Evolutionary conservation across 64 coral and sea anemone species (phyloP), one percentile per base, ranked within the genome.

Genomic region (Stichodactyla helianthus): DNA sequence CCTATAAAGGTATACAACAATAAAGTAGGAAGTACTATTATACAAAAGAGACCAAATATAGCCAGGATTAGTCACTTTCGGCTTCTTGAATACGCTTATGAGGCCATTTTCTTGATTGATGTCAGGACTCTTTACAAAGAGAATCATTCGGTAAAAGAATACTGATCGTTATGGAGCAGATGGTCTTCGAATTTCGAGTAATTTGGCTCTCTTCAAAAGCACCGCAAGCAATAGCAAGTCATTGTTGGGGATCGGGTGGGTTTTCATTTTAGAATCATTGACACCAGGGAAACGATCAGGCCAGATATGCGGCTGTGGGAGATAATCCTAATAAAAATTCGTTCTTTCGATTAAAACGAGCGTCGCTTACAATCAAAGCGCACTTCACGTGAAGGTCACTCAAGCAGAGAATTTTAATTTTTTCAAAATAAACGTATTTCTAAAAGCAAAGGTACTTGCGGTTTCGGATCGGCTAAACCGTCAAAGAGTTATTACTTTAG

Each of bases 181-280:
- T 74, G 68, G n/a, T 74, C 68, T 74, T 74, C 25, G 27, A 74
- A 74, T 74, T 74, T 74, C 10, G 68, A 74, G 68, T 74, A 74
- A 74, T 74, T 74, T 74, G 68, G 68, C 68, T 7, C 68, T 31
- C 68, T 74, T 74, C 68, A 74, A 74, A 74, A 31, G 68, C 26
- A 74, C 68, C 68, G 68, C 68, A 31, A 74, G 68, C 68, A 74
- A 74, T 74, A 74, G 25, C 35, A 74, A 74, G 22, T 74, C 25
- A 74, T 74, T 74, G 68, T 74, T 31, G 35, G 68, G 68, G 68
- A 74, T 74, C 68, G 68, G 68, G 68, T 74, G 68, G 68, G 68
- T 74, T 74, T 74, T 74, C 68, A 74, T 11, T 74, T 74, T 26
- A 74, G 68, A 31, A 27, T 74, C 23, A 74, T 35, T 74, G 68